Percentiles rank a stretch among this genome's conserved stretches.
phyloP scores from a whole-genome alignment of 92 coral and sea anemone genomes.

The Anthopleura xanthogrammica region DNA sequence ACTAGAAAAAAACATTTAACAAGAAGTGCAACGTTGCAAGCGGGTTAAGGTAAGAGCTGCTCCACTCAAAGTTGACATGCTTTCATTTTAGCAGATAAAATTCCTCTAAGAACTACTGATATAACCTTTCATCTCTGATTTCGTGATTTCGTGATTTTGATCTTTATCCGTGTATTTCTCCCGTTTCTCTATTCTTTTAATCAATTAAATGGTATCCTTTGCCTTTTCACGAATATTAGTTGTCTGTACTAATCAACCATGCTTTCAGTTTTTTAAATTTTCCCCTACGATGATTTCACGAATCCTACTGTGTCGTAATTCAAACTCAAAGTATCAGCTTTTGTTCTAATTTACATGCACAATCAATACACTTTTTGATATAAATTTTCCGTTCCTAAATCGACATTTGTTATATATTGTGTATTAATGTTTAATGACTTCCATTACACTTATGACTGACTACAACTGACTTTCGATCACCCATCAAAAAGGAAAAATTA shows the following conservation, averaged over 20 bases:
- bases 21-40: not conserved
- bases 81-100: not conserved
- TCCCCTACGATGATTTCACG: too few relatives aligned
- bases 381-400: not conserved
- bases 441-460: not conserved
- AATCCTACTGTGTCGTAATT: not conserved
- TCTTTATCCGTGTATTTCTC: not conserved
- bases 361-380: not conserved
- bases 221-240: too few relatives aligned
- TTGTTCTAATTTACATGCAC: not conserved
- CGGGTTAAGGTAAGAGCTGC: not conserved
- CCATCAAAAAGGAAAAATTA: not conserved
- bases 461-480: not conserved
- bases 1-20: not conserved
- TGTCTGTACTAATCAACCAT: too few relatives aligned
- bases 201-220: too few relatives aligned
- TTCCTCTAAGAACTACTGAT: not conserved
- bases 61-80: not conserved
- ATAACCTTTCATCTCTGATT: not conserved
- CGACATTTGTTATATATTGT: not conserved
- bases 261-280: too few relatives aligned
- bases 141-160: not conserved
- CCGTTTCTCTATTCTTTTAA: not conserved
- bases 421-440: conserved; percentile 1
- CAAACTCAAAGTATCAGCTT: not conserved